These are phyloP conservation scores for Delphinus delphis DNA, from an alignment of 2,113 vertebrate species.

Conservation along the genomic window DNA sequence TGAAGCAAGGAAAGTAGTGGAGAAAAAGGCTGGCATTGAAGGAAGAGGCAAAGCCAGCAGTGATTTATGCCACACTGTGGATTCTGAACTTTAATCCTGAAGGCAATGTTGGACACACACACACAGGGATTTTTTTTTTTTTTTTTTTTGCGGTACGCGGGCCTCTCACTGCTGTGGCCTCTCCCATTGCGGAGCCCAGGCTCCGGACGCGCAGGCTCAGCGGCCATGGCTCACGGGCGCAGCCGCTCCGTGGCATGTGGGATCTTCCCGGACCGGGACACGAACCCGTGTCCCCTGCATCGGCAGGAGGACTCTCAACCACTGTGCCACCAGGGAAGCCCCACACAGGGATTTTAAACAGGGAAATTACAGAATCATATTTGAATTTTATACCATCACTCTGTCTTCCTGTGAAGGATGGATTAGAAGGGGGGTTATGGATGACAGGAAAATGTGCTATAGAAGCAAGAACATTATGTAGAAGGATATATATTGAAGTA, in stretches of 20 bases:
- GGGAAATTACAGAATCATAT: neutral
- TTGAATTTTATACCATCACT: neutral
- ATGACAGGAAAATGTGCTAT: neutral
- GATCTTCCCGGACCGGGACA: too few species aligned
- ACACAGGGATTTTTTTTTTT: too few species aligned
- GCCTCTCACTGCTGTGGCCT: too few species aligned
- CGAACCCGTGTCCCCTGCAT: too few species aligned
- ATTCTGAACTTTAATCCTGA: conserved; percentile 17
- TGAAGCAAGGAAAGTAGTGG: neutral
- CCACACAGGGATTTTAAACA: conserved; percentile 8
- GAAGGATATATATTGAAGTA: neutral
- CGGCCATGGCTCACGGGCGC: too few species aligned
- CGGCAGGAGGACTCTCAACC: too few species aligned
- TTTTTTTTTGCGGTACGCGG: too few species aligned
- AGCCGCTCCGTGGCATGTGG: too few species aligned
- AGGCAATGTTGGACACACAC: neutral
- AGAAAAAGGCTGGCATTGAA: neutral
- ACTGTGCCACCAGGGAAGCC: too few species aligned
- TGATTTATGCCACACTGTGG: neutral
- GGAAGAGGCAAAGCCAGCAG: neutral
- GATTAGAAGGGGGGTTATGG: neutral
- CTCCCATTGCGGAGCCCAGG: too few species aligned
- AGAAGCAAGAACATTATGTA: conserved; percentile 2
- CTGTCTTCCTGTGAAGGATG: neutral
- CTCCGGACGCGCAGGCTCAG: too few species aligned